These are phyloP conservation scores for Osmerus eperlanus DNA, from an alignment of 2,113 vertebrate genomes.

Conservation along the genomic window DNA sequence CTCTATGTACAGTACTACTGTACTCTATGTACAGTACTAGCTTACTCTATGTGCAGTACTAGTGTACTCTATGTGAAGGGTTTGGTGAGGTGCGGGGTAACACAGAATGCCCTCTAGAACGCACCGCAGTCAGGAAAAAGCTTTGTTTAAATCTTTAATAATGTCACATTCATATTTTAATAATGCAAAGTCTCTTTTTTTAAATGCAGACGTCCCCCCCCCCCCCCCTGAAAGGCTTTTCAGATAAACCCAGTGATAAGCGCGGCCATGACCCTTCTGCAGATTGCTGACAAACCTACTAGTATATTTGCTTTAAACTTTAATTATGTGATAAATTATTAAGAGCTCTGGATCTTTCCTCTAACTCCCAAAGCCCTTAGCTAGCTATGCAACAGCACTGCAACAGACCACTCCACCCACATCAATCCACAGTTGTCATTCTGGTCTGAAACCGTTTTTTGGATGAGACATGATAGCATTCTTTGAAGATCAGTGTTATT, in stretches of 20 bases:
- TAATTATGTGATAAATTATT: conserved; percentile 60
- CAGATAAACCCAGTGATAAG: conserved; percentile 20
- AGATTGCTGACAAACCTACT: conserved; percentile 56
- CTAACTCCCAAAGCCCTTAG: conserved; percentile 18
- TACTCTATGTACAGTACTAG: too few relatives aligned
- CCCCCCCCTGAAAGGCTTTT: conserved; percentile 12
- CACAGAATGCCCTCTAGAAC: conserved; percentile 20
- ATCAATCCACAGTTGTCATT: conserved; percentile 5
- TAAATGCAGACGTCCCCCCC: conserved; percentile 18
- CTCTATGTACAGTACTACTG: too few relatives aligned
- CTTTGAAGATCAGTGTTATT: conserved; percentile 16
- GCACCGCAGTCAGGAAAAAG: conserved; percentile 28
- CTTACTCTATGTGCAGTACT: too few relatives aligned
- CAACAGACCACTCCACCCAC: conserved; percentile 37
- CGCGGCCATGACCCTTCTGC: conserved; percentile 25
- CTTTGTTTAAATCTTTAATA: conserved; percentile 51
- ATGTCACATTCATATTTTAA: conserved; percentile 41
- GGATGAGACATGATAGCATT: conserved; percentile 20
- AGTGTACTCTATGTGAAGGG: neutral
- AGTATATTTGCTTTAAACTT: conserved; percentile 61
- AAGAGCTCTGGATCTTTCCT: conserved; percentile 31
- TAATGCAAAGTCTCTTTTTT: conserved; percentile 40
- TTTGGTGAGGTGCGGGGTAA: neutral
- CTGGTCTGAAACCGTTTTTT: conserved; percentile 6
- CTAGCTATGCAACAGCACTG: conserved; percentile 39